Percentiles rank a stretch among this genome's conserved stretches.
Conservation (phyloP, 2,888 invertebrate genomes). For the Oxycera nigricornis region DNA sequence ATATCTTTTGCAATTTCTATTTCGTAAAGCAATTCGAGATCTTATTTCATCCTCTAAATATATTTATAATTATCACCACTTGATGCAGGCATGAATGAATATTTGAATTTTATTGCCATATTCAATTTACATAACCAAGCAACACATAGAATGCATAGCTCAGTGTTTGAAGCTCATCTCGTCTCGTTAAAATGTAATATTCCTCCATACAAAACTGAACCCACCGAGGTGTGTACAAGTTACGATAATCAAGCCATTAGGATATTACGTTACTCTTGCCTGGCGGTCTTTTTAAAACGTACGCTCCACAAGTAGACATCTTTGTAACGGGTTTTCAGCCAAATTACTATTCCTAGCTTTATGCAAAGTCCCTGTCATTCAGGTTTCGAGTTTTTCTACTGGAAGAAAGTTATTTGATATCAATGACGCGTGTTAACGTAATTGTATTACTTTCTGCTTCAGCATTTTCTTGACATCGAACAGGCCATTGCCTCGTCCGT, state of each 20-base stretch:
- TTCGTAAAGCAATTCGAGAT: no score
- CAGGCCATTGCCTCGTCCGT: background rate
- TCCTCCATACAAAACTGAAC: background rate
- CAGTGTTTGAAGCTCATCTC: background rate
- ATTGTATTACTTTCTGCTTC: constrained; percentile 46
- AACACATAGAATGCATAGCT: no score
- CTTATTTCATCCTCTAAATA: no score
- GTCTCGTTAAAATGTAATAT: background rate
- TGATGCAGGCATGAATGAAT: no score
- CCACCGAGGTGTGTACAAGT: background rate
- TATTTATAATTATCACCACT: no score
- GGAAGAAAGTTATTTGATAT: constrained; percentile 46
- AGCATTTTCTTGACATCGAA: background rate
- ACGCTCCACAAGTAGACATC: background rate
- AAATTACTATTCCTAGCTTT: background rate
- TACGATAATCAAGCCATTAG: background rate
- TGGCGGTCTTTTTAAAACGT: background rate
- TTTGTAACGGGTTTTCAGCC: background rate
- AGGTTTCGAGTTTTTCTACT: constrained; percentile 16
- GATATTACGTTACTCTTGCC: no score
- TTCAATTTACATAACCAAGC: no score
- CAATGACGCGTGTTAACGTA: constrained; percentile 48
- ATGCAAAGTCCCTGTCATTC: background rate
- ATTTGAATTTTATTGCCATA: no score
- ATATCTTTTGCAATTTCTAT: no score